These are phyloP conservation scores for Drosophila malerkotliana DNA, from an alignment of 1,140 invertebrate genomes.

Conservation along the genomic window DNA sequence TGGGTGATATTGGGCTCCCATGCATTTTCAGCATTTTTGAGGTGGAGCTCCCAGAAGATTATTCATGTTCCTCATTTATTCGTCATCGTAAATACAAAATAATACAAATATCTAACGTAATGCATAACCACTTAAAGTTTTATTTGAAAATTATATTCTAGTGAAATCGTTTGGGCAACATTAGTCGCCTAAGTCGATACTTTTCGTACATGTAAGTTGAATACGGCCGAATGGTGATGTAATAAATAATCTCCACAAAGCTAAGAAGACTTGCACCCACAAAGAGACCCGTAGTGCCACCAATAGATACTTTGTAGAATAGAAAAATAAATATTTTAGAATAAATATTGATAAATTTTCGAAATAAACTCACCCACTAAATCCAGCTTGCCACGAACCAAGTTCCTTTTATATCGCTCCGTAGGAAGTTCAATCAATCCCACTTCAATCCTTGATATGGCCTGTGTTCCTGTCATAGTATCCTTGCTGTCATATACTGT, in stretches of 20 bases:
- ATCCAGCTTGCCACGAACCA: slow-evolving; percentile 87
- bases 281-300: slow-evolving; percentile 87
- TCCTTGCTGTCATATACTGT: slow-evolving; percentile 85
- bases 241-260: slow-evolving; percentile 87
- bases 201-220: slow-evolving; percentile 67
- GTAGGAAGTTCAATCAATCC: slow-evolving; percentile 86
- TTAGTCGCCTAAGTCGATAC: slow-evolving; percentile 26
- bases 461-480: slow-evolving; percentile 66
- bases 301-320: slow-evolving; percentile 85
- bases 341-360: neutral
- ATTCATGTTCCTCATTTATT: too few relatives aligned
- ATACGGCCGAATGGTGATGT: slow-evolving; percentile 84
- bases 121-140: neutral
- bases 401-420: slow-evolving; percentile 86
- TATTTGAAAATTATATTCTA: neutral
- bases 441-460: slow-evolving; percentile 85
- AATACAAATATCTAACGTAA: too few relatives aligned
- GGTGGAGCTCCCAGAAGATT: too few relatives aligned
- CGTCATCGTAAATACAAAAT: too few relatives aligned
- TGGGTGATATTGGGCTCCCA: too few relatives aligned
- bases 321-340: neutral
- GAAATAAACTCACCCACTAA: slow-evolving; percentile 85
- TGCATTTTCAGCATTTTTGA: too few relatives aligned
- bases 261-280: slow-evolving; percentile 87
- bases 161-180: slow-evolving; percentile 13